Evolutionary conservation across 1,140 invertebrate species (phyloP), one percentile per base, ranked within the genome.

Genomic region (Aculops lycopersici): DNA sequence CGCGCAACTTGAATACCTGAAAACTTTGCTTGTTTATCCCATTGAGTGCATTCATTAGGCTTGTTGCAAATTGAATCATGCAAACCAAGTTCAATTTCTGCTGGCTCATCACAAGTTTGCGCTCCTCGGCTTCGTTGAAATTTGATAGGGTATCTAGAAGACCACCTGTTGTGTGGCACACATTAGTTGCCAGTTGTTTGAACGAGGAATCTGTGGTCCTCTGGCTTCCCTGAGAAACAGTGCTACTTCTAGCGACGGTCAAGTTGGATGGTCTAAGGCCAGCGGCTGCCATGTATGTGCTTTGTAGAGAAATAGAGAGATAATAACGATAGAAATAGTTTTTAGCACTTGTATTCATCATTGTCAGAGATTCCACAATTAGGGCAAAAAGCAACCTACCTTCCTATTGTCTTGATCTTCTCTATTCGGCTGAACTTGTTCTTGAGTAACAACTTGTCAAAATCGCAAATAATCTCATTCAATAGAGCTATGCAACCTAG

Each of bases 381-480:
- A n/a, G n/a, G n/a, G n/a, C n/a, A n/a, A n/a, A 31, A 8, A 31
- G 8, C 24, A 31, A 31, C 24, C n/a, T 31, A 31, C 24, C 24
- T 84, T 13, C 84, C 84, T 43, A 95, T 94, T 0, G 88, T 95
- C 57, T 95, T 97, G 37, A 97, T 97, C 57, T 95, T 95, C 58
- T 97, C 88, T 45, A 95, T 81, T 45, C 74, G 71, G 47, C 74
- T 83, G 58, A 81, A 95, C 51, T 86, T 86, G 0, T 79, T 79
- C 52, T 88, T 86, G 5, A 80, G 55, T n/a, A 90, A 55, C 13
- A 90, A 55, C 67, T 90, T 83, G 56, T 97, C 88, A 59, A 94
- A 95, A 55, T 94, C 88, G 49, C 81, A 90, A 42, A 95, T 90
- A 44, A 97, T 94, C 61, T 97, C 88, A 54, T 97, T 97, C 0